These are phyloP conservation scores for Ophraella communa DNA, from an alignment of 2,888 invertebrate genomes.

Conservation along the genomic window DNA sequence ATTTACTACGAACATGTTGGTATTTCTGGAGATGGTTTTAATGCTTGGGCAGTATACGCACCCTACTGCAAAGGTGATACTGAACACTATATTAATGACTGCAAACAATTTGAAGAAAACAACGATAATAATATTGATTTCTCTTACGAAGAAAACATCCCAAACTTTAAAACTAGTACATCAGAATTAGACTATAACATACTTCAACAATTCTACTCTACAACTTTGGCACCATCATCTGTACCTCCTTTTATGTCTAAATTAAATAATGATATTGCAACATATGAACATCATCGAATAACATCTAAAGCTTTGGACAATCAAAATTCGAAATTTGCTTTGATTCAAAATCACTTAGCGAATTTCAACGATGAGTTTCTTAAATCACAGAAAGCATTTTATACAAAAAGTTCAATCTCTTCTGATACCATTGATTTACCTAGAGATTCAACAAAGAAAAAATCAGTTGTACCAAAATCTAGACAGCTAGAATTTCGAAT, in stretches of 20 bases:
- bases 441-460: not conserved
- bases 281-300: no score
- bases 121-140: not conserved
- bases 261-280: no score
- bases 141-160: not conserved
- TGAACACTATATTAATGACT: not conserved
- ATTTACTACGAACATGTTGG: conserved; percentile 72
- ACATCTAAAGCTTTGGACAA: no score
- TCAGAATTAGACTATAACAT: not conserved
- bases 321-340: no score
- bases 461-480: not conserved
- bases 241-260: not conserved
- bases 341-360: not conserved
- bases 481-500: not conserved
- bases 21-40: conserved; percentile 74
- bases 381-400: no score
- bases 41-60: conserved; percentile 76
- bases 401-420: not conserved
- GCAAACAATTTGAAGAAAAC: not conserved
- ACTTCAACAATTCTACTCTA: not conserved
- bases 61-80: conserved; percentile 64
- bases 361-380: not conserved
- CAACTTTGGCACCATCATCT: not conserved
- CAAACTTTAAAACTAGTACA: not conserved
- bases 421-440: not conserved